Conservation (phyloP, 2,888 invertebrate species). For the Lasius platythorax region DNA sequence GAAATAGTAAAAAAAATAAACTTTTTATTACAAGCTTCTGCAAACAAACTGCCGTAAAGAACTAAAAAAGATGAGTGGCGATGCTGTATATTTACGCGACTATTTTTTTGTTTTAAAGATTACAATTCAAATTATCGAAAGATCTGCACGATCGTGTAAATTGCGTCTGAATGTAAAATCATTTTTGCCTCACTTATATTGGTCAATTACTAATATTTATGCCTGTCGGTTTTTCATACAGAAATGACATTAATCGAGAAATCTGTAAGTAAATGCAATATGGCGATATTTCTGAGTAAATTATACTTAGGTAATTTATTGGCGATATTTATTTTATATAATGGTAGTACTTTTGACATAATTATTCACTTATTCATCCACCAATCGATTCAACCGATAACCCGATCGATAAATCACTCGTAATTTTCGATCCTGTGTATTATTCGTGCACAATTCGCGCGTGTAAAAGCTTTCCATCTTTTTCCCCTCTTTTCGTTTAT, state of each 20-base stretch:
- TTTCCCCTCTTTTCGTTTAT: not conserved
- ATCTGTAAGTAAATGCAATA: not conserved
- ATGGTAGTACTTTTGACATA: not conserved
- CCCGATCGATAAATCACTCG: not conserved
- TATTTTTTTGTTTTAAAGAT: not conserved
- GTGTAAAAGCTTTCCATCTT: not conserved
- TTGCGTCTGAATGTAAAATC: not conserved
- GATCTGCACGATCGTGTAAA: not conserved
- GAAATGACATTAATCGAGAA: not conserved
- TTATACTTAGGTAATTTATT: not conserved
- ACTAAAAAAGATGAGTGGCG: not conserved
- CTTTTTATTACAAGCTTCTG: constrained; percentile 14
- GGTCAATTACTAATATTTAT: not conserved
- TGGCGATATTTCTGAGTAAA: not conserved
- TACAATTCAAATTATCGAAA: not conserved
- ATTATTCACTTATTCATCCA: not conserved
- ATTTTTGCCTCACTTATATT: not conserved
- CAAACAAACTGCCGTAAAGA: constrained; percentile 13
- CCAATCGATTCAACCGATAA: not conserved
- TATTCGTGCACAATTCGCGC: not conserved
- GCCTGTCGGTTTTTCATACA: not conserved
- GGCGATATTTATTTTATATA: not conserved
- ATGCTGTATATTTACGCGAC: not conserved
- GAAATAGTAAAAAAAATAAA: not conserved
- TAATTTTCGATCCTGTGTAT: not conserved